phyloP scores from a whole-genome alignment of 53 echinoderm and acorn worm species.

The Holothuria leucospilota region DNA sequence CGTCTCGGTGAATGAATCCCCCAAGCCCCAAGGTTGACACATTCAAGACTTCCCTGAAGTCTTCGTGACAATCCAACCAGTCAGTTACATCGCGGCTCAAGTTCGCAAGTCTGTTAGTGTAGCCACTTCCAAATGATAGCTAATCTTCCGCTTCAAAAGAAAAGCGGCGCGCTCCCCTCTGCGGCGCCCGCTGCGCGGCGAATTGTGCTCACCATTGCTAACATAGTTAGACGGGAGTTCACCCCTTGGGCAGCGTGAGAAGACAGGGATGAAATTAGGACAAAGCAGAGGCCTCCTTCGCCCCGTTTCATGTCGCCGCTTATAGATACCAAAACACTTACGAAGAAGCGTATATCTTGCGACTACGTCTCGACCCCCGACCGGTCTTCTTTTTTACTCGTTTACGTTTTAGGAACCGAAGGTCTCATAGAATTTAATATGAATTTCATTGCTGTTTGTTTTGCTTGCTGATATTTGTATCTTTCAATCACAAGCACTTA shows the following conservation, averaged over 20 bases:
- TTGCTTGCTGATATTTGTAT: conserved; percentile 34
- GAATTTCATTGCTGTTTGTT: conserved; percentile 49
- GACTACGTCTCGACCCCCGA: conserved; percentile 30
- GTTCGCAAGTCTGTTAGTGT: conserved; percentile 47
- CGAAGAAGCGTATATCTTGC: conserved; percentile 23
- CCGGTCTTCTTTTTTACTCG: conserved; percentile 15
- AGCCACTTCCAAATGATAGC: conserved; percentile 39
- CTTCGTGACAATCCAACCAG: background rate
- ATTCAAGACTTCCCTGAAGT: too few relatives aligned
- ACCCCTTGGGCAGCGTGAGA: conserved; percentile 50
- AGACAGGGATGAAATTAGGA: conserved; percentile 40
- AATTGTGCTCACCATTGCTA: conserved; percentile 44
- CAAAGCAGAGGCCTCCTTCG: conserved; percentile 4
- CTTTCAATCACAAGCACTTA: conserved; percentile 17
- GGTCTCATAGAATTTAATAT: conserved; percentile 39
- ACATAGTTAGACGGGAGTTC: conserved; percentile 50
- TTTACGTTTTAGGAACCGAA: conserved; percentile 34
- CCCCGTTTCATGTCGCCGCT: conserved; percentile 39
- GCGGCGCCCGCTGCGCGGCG: conserved; percentile 26
- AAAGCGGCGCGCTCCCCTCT: conserved; percentile 33
- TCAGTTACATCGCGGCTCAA: conserved; percentile 26
- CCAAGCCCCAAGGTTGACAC: too few relatives aligned
- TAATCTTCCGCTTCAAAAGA: conserved; percentile 18
- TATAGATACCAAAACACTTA: conserved; percentile 40
- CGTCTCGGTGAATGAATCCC: too few relatives aligned